Percentiles rank a stretch among this genome's conserved stretches.
These are phyloP conservation scores for Nomada hirtipes DNA, from an alignment of 2,888 invertebrate species.

Conservation along the genomic window DNA sequence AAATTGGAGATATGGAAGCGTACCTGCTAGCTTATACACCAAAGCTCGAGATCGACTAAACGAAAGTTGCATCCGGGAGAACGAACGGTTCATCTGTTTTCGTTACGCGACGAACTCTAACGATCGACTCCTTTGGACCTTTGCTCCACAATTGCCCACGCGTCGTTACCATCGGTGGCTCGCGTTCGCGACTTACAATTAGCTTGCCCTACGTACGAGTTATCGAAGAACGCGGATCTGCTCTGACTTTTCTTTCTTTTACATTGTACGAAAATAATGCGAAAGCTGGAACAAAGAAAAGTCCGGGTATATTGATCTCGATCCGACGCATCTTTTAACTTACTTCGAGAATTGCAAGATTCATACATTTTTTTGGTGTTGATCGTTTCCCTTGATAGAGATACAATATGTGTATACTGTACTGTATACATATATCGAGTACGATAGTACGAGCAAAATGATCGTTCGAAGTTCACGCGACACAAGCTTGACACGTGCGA, in stretches of 20 bases:
- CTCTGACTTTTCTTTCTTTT: not conserved
- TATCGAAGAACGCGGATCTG: not conserved
- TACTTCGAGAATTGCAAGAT: not conserved
- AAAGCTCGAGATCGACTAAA: slow-evolving; percentile 67
- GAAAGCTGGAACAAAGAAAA: not conserved
- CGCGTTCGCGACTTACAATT: not conserved
- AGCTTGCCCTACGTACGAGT: not conserved
- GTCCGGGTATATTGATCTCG: not conserved
- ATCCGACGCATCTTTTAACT: not conserved
- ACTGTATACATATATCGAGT: slow-evolving; percentile 18
- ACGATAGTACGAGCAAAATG: slow-evolving; percentile 7
- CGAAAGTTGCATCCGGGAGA: no score
- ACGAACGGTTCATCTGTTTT: not conserved
- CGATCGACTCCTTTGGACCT: not conserved
- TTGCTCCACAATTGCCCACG: not conserved
- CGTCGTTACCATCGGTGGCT: not conserved
- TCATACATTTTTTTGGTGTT: not conserved
- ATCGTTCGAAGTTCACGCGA: slow-evolving; percentile 8
- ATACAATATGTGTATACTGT: not conserved
- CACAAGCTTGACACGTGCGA: slow-evolving; percentile 7
- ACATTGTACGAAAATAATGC: not conserved
- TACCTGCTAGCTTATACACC: slow-evolving; percentile 65
- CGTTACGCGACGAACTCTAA: not conserved
- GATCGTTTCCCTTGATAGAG: not conserved
- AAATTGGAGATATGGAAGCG: slow-evolving; percentile 84